Base-by-base conservation (phyloP, 1,140 invertebrate species). In the Drosophila bifasciata region DNA sequence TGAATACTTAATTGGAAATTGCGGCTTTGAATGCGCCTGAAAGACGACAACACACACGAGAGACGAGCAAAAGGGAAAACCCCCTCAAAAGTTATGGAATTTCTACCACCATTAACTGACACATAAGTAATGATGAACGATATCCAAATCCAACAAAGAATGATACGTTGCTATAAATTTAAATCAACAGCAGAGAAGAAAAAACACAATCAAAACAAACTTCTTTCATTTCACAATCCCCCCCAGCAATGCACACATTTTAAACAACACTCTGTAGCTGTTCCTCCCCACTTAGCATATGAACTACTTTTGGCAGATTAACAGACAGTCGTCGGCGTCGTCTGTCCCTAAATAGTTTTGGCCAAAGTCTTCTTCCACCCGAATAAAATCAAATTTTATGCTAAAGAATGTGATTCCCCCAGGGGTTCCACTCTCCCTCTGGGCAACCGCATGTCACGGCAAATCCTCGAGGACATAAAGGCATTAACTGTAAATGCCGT, bases 401-500 rank as follows among this genome's bases (percentile, higher is more conserved):
- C 81, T 74, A 81, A 81, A 77, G 72, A 77, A 62, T 77, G 53
- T 69, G 63, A 70, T 76, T 66, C 32, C 51, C 46, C 52, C 21
- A 5, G 55, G 59, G 43, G 36, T 32, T 28, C 8, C 15, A 6
- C 15, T 6, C 2, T 9, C 25, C 13, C 15, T 0, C 4, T 36
- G 32, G 25, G 36, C 49, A 39, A 46, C 48, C 50, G 56, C 72
- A 84, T 56, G 76, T 60, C 69, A 43, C 48, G 58, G 32, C 40
- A 76, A 86, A 72, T 86, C 78, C 78, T 86, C 44, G 66, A 79
- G 74, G 53, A 88, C 78, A 86, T 88, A 78, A 83, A 72, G 78
- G 83, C 83, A 88, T 86, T 88, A 83, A 78, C 83, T 83, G 78
- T 88, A 83, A 88, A 86, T 83, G 83, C 78, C 59, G 74, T 88